A percentile compares a stretch with the other conserved stretches of the same genome.
These are phyloP conservation scores for Takifugu ocellatus DNA, from an alignment of 2,797 vertebrate species.

Conservation along the genomic window DNA sequence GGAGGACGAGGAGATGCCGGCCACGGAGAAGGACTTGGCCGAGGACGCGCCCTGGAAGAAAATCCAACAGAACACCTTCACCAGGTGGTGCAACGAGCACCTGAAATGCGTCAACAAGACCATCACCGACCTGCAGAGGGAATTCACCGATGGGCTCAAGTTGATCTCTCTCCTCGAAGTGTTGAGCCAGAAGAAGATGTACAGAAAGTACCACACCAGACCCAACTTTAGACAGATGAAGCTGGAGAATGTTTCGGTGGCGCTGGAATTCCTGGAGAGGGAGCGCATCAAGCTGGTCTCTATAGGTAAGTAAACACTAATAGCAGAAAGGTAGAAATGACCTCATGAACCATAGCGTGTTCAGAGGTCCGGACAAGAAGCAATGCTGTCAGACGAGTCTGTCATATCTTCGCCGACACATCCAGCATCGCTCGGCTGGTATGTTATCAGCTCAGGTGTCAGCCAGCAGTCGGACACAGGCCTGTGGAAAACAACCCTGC, in stretches of 20 bases:
- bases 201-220: slow-evolving; percentile 87
- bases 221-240: slow-evolving; percentile 97
- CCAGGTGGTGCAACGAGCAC: slow-evolving; percentile 96
- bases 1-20: slow-evolving; percentile 89
- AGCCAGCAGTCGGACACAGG: slow-evolving; percentile 26
- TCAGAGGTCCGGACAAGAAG: background rate
- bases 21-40: slow-evolving; percentile 93
- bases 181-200: slow-evolving; percentile 96
- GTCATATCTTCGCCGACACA: slow-evolving; percentile 15
- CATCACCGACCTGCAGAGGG: slow-evolving; percentile 87
- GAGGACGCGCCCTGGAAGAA: slow-evolving; percentile 98
- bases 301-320: slow-evolving; percentile 80
- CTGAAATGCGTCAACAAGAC: slow-evolving; percentile 91
- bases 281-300: slow-evolving; percentile 93
- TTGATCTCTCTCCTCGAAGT: slow-evolving; percentile 91
- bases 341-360: background rate
- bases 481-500: slow-evolving; percentile 30
- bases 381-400: background rate
- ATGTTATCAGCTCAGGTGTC: slow-evolving; percentile 29
- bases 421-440: slow-evolving; percentile 4
- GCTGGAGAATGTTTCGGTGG: slow-evolving; percentile 94
- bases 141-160: slow-evolving; percentile 89
- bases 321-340: background rate
- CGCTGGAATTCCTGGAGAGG: slow-evolving; percentile 91
- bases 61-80: slow-evolving; percentile 98